phyloP scores from a whole-genome alignment of 2,888 invertebrate species.

The Hypercompe scribonia region DNA sequence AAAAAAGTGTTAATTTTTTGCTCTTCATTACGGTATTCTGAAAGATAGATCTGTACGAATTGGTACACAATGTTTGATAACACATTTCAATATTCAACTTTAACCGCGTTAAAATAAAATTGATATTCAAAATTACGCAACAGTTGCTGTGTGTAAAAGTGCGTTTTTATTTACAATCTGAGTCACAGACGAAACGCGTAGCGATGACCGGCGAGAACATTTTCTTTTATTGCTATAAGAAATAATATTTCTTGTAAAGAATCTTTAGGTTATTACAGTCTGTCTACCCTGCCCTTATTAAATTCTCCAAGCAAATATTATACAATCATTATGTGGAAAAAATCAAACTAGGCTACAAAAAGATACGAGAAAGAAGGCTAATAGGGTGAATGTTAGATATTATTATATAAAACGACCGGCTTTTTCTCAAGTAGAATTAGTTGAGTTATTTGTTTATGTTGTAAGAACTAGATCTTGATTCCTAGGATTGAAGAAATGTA shows the following conservation, averaged over 20 bases:
- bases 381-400: not conserved
- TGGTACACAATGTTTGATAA: constrained; percentile 18
- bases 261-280: constrained; percentile 1
- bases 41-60: constrained; percentile 35
- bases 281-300: not conserved
- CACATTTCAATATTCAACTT: constrained; percentile 16
- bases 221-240: constrained; percentile 41
- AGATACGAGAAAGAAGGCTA: not conserved
- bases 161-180: constrained; percentile 53
- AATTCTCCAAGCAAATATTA: not conserved
- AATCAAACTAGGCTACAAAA: not conserved
- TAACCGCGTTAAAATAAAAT: constrained; percentile 28
- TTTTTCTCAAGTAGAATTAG: not conserved
- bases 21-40: constrained; percentile 20
- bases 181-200: constrained; percentile 47
- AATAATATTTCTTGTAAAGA: constrained; percentile 20
- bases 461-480: too few relatives aligned
- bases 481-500: too few relatives aligned
- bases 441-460: not conserved
- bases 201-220: constrained; percentile 34
- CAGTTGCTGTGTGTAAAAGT: constrained; percentile 38
- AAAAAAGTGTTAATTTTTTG: not conserved
- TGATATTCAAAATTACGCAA: constrained; percentile 13
- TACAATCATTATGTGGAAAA: not conserved
- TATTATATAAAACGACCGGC: not conserved